These are phyloP conservation scores for Coregonus sp. DNA, from an alignment of 2,797 vertebrate species.

Conservation along the genomic window DNA sequence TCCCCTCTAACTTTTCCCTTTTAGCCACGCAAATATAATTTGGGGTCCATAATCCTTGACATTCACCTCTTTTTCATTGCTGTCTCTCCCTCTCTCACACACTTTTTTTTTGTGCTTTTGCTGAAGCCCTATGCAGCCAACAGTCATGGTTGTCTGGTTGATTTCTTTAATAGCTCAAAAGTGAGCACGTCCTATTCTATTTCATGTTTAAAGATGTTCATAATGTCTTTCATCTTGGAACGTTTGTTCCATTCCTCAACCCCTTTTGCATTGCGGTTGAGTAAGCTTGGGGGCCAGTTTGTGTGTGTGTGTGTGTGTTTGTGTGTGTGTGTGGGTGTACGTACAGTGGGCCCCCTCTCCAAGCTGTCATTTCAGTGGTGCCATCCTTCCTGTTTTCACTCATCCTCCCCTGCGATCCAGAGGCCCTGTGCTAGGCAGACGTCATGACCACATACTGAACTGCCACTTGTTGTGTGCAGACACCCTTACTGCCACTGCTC, in stretches of 20 bases:
- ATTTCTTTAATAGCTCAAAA: slow-evolving; percentile 50
- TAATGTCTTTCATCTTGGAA: slow-evolving; percentile 61
- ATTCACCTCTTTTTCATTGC: neutral
- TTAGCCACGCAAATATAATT: slow-evolving; percentile 12
- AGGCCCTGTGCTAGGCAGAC: slow-evolving; percentile 74
- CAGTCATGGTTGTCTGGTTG: slow-evolving; percentile 46
- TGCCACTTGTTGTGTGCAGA: slow-evolving; percentile 75
- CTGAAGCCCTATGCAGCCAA: slow-evolving; percentile 23
- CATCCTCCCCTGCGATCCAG: slow-evolving; percentile 72
- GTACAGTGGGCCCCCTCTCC: slow-evolving; percentile 53
- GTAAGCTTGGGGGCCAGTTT: slow-evolving; percentile 32
- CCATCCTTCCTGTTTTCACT: slow-evolving; percentile 81
- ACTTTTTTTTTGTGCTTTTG: slow-evolving; percentile 43
- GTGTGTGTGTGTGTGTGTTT: neutral
- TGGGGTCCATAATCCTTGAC: slow-evolving; percentile 1
- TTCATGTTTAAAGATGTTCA: slow-evolving; percentile 29
- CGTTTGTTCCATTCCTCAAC: slow-evolving; percentile 41
- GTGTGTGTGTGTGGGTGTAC: no score
- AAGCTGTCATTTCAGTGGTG: slow-evolving; percentile 76
- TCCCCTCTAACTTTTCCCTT: neutral
- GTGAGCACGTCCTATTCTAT: slow-evolving; percentile 39
- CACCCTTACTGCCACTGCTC: slow-evolving; percentile 47
- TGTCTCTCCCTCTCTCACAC: slow-evolving; percentile 21
- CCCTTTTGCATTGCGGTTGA: slow-evolving; percentile 45
- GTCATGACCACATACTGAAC: slow-evolving; percentile 78